A percentile compares a stretch with the other conserved stretches of the same genome.
Evolutionary conservation across 1,140 invertebrate species (phyloP).

Genomic region (Diabrotica virgifera): DNA sequence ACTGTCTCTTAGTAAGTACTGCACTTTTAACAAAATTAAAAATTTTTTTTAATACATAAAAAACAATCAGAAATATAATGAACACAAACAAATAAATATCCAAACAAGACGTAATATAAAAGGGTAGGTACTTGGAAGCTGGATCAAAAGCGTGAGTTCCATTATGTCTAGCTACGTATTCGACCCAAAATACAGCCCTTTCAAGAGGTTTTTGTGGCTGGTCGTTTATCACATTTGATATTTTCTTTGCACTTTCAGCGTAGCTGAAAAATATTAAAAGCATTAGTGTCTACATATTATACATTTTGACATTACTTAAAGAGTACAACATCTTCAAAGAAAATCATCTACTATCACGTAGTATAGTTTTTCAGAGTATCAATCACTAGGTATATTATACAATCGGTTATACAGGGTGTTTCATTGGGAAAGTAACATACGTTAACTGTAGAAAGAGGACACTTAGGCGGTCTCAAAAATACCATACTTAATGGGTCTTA

Average conservation of each 20-base stretch:
- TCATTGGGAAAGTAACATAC: no score
- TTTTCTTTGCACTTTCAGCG: conserved; percentile 38
- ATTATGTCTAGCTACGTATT: conserved; percentile 53
- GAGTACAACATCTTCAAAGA: no score
- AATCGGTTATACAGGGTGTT: no score
- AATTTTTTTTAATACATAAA: conserved; percentile 6
- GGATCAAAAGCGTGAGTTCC: conserved; percentile 40
- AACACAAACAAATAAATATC: conserved; percentile 25
- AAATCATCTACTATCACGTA: no score
- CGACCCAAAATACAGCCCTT: conserved; percentile 53
- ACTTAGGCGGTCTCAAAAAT: no score
- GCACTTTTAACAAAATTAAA: background rate
- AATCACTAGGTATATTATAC: no score
- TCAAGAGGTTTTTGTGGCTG: conserved; percentile 46
- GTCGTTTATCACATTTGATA: conserved; percentile 43
- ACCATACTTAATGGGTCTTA: no score
- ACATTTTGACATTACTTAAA: background rate
- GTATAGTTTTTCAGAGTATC: no score
- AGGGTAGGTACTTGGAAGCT: conserved; percentile 13
- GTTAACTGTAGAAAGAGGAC: no score
- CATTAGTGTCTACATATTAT: no score
- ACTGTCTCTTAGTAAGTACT: background rate
- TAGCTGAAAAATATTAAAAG: conserved; percentile 36
- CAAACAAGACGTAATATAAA: conserved; percentile 11
- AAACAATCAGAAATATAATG: background rate